Evolutionary conservation across 2,888 invertebrate species (phyloP), one percentile per base, ranked within the genome.

Genomic region (Archaeoteleia sp.): DNA sequence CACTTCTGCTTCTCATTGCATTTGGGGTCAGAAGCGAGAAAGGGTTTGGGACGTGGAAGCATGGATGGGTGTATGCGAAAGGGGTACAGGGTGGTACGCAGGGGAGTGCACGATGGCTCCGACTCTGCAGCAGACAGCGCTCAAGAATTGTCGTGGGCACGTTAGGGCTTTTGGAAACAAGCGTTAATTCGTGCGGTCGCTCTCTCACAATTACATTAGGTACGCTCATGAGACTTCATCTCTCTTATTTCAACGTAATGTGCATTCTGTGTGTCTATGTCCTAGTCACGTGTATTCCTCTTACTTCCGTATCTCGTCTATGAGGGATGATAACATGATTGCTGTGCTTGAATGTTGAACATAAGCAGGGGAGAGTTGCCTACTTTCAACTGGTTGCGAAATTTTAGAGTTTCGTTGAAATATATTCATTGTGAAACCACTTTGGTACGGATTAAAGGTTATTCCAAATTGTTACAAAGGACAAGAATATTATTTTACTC

Each of bases 91-190:
- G 74, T 42, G 71, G 63, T 63, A 67, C 66, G 62, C 68, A 65
- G 70, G 54, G 53, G 46, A 61, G 67, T 67, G 63, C 61, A 68
- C 71, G 60, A 66, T 65, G 70, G 71, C 70, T 66, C 62, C 73
- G 74, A 61, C 73, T 78, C 84, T 84, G 85, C 81, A 79, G 75
- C 68, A 84, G 85, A 85, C 85, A 85, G 84, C 81, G 80, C 83
- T 84, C 84, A 83, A 85, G 84, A 84, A 84, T 85, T 84, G 85
- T 85, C 85, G 82, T 80, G 76, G 80, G 78, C 85, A 83, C 82
- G 83, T 83, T 82, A 83, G 80, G 78, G 82, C 80, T 83, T 84
- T 80, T 80, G 79, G 81, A 80, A 82, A 82, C 82, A 76, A 83
- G 79, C 82, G 81, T 81, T 84, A 83, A 84, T 83, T 83, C 79